Base-by-base conservation (phyloP, 2,888 invertebrate genomes). In the Drosophila borealis region DNA sequence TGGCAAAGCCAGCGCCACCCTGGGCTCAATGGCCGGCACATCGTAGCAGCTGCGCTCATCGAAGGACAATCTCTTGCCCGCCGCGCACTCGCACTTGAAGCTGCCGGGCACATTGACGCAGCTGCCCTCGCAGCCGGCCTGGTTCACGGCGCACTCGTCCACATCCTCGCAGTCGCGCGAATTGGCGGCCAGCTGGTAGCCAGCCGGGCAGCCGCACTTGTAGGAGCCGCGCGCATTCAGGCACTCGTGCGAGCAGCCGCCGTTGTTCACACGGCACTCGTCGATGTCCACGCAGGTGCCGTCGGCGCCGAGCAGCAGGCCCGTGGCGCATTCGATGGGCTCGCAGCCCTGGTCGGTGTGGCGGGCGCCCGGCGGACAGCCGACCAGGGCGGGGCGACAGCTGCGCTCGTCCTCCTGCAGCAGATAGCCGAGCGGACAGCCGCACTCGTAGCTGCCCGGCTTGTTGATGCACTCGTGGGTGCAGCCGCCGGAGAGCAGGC, bases 131-230 rank as follows among this genome's bases (percentile, higher is more conserved):
- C 93, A 92, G 10, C 92, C 93, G 2, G 91, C 93, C 70, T 92
- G 92, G 36, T 91, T 55, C 8, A 81, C 75, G 11, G 91, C 79
- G 72, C 95, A 95, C 88, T 95, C 95, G 80, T 95, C 92, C 10
- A 94, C 89, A 83, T 94, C 94, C n/a, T 89, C 77, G 70, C 94
- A 94, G 4, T 93, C 92, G 17, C 92, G 92, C 50, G 93, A 93
- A 14, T 90, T 87, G 5, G 1, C 11, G 5, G 92, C 92, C 6
- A 94, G 90, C 8, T 88, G 79, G 81, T 93, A 95, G 0, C 95
- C 95, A 2, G 91, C 84, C 13, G 93, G 94, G 80, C 96, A 96
- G n/a, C 91, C 90, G 88, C 96, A 96, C 67, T 93, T 92, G 42
- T 92, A 94, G 2, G 93, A 92, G 1, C 94, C 94, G 8, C 92